Percentiles rank a stretch among this genome's conserved stretches.
phyloP scores from a whole-genome alignment of 2,888 invertebrate genomes.

The Allophyes oxyacanthae region DNA sequence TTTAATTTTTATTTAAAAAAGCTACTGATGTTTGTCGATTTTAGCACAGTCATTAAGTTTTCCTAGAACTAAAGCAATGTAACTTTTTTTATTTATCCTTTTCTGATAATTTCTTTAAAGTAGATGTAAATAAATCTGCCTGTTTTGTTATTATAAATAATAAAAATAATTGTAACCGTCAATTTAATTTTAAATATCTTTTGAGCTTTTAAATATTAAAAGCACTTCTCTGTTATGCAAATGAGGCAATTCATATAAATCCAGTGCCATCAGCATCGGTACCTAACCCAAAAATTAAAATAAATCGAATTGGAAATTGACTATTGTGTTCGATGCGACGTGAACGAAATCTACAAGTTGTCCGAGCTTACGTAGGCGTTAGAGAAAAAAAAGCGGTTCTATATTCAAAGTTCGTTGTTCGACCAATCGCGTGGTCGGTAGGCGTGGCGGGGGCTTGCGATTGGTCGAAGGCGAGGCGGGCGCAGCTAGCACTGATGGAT shows the following conservation, averaged over 20 bases:
- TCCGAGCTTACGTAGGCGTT: slow-evolving; percentile 84
- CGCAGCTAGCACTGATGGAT: slow-evolving; percentile 71
- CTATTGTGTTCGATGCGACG: slow-evolving; percentile 58
- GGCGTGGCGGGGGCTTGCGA: slow-evolving; percentile 81
- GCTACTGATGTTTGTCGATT: no score
- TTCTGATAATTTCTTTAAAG: no score
- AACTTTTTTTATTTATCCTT: no score
- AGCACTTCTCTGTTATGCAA: slow-evolving; percentile 17
- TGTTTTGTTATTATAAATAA: no score
- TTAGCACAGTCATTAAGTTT: no score
- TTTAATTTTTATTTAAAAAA: no score
- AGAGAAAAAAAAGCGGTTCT: slow-evolving; percentile 87
- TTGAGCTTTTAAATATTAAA: no score
- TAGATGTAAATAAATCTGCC: no score
- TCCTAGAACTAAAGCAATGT: no score
- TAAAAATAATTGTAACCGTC: no score
- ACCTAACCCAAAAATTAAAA: slow-evolving; percentile 44
- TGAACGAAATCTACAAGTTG: slow-evolving; percentile 60
- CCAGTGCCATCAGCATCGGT: slow-evolving; percentile 17
- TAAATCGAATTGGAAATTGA: slow-evolving; percentile 43
- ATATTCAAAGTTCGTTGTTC: slow-evolving; percentile 84
- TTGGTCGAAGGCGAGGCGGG: slow-evolving; percentile 72
- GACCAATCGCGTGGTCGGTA: slow-evolving; percentile 83
- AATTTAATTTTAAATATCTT: no score
- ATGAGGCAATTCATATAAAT: slow-evolving; percentile 39